Evolutionary conservation across 2,888 invertebrate species (phyloP).

Genomic region (Meiosimyza decipiens): DNA sequence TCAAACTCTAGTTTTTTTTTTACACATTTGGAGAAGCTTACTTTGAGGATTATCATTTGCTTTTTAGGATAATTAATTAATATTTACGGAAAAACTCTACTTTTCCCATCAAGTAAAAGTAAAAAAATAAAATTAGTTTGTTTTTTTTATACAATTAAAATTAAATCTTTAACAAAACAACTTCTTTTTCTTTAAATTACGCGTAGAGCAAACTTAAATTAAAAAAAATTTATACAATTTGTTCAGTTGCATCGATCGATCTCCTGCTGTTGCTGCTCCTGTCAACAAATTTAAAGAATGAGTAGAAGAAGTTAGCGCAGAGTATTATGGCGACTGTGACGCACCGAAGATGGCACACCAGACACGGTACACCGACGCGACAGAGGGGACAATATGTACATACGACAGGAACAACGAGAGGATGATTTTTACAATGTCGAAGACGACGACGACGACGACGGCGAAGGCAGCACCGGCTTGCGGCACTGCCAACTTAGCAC

Average conservation of each 20-base stretch:
- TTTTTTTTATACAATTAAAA: slow-evolving; percentile 34
- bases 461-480: slow-evolving; percentile 23
- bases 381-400: slow-evolving; percentile 6
- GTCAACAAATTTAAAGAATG: slow-evolving; percentile 38
- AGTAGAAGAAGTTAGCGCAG: not conserved
- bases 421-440: slow-evolving; percentile 43
- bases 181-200: slow-evolving; percentile 29
- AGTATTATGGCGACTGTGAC: slow-evolving; percentile 15
- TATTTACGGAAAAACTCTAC: not conserved
- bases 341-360: slow-evolving; percentile 9
- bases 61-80: not conserved
- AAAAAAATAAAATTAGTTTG: slow-evolving; percentile 9
- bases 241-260: slow-evolving; percentile 38
- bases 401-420: slow-evolving; percentile 15
- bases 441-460: slow-evolving; percentile 40
- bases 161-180: slow-evolving; percentile 41
- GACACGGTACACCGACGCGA: not conserved
- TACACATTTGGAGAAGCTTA: not conserved
- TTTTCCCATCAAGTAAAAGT: not conserved
- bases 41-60: not conserved
- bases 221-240: slow-evolving; percentile 43
- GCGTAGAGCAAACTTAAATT: slow-evolving; percentile 32
- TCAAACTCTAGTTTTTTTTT: slow-evolving; percentile 20
- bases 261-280: slow-evolving; percentile 26
- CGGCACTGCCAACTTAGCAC: slow-evolving; percentile 30